These are phyloP conservation scores for Lethocerus indicus DNA, from an alignment of 1,140 invertebrate species.

Conservation along the genomic window DNA sequence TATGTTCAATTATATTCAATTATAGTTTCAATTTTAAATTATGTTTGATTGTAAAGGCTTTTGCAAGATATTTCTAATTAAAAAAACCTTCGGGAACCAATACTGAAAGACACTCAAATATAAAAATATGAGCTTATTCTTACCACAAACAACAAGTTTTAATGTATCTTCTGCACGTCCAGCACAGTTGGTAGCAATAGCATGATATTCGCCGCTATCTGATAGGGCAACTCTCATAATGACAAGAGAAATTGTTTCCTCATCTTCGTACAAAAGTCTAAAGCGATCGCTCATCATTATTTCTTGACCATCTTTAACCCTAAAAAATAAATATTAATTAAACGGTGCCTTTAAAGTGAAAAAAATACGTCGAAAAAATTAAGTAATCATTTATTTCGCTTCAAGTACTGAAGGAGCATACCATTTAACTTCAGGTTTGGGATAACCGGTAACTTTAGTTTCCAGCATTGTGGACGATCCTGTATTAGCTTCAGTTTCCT, in stretches of 20 bases:
- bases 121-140: constrained; percentile 2
- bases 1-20: no score
- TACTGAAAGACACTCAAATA: no score
- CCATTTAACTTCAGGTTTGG: constrained; percentile 82
- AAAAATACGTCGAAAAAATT: neutral
- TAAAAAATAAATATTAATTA: constrained; percentile 15
- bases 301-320: constrained; percentile 65
- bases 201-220: constrained; percentile 72
- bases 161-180: constrained; percentile 63
- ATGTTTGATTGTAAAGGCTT: no score
- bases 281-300: constrained; percentile 62
- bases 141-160: constrained; percentile 54
- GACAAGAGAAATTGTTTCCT: constrained; percentile 73
- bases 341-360: neutral
- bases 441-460: constrained; percentile 69
- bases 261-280: constrained; percentile 80
- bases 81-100: no score
- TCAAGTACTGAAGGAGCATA: constrained; percentile 17
- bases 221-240: constrained; percentile 72
- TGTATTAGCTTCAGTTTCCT: constrained; percentile 51
- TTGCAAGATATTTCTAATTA: no score
- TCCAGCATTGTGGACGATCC: constrained; percentile 93
- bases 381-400: neutral
- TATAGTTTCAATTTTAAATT: no score
- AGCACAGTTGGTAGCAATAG: constrained; percentile 73